Percentiles rank a stretch among this genome's conserved stretches.
Conservation (phyloP, 2,888 invertebrate genomes). For the Crioceris asparagi region DNA sequence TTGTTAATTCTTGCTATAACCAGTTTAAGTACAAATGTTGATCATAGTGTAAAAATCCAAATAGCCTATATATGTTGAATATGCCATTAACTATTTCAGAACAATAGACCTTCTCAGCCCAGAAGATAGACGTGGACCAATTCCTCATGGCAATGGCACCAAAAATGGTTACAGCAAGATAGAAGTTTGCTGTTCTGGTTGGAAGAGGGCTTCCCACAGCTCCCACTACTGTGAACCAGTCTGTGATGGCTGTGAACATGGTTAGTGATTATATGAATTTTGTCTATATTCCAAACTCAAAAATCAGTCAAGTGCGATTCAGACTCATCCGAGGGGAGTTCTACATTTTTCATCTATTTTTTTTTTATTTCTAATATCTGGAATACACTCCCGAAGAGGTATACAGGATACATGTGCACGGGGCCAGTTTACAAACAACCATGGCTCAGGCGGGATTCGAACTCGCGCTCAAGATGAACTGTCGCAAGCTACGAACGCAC, state of each 20-base stretch:
- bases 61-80: neutral
- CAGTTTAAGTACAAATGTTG: too few relatives aligned
- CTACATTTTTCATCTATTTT: too few relatives aligned
- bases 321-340: too few relatives aligned
- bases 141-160: conserved; percentile 51
- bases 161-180: conserved; percentile 52
- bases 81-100: conserved; percentile 33
- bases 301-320: neutral
- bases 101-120: conserved; percentile 43
- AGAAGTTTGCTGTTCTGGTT: conserved; percentile 62
- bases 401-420: too few relatives aligned
- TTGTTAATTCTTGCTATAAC: too few relatives aligned
- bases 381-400: too few relatives aligned
- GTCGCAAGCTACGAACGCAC: too few relatives aligned
- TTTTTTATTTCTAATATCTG: too few relatives aligned
- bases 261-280: conserved; percentile 23
- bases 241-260: conserved; percentile 60
- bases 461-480: too few relatives aligned
- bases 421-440: too few relatives aligned
- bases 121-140: conserved; percentile 33
- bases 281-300: neutral
- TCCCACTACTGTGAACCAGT: conserved; percentile 48
- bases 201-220: conserved; percentile 48
- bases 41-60: too few relatives aligned
- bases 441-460: too few relatives aligned